These are phyloP conservation scores for Drosophila persimilis DNA, from an alignment of 1,140 invertebrate genomes.

Conservation along the genomic window DNA sequence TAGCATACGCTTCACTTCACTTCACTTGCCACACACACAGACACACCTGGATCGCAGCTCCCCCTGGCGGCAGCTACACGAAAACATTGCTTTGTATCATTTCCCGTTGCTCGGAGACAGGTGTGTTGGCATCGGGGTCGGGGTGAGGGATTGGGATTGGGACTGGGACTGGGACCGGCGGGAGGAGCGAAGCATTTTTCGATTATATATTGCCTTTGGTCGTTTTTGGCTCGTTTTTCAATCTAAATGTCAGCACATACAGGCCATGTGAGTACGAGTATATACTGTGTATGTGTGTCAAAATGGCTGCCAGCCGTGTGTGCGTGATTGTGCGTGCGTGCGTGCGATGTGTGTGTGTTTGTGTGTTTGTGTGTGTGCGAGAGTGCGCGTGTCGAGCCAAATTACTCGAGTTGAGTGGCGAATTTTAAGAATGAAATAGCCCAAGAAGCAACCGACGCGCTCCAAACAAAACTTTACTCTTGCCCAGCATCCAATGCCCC, in stretches of 20 bases:
- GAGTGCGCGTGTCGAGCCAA: slow-evolving; percentile 65
- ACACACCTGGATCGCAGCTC: slow-evolving; percentile 54
- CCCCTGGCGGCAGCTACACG: slow-evolving; percentile 54
- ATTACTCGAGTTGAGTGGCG: slow-evolving; percentile 72
- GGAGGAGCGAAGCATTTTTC: slow-evolving; percentile 39
- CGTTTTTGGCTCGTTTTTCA: slow-evolving; percentile 71
- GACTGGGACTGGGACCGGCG: background rate
- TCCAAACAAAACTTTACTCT: slow-evolving; percentile 53
- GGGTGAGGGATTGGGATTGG: background rate
- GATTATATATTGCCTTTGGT: slow-evolving; percentile 67
- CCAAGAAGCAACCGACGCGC: slow-evolving; percentile 66
- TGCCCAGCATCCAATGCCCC: slow-evolving; percentile 21
- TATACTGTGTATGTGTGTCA: slow-evolving; percentile 40
- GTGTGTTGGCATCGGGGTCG: no score
- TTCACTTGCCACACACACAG: slow-evolving; percentile 61
- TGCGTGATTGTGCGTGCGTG: slow-evolving; percentile 9
- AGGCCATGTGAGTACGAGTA: slow-evolving; percentile 41
- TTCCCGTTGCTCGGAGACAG: slow-evolving; percentile 36
- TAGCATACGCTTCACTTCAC: slow-evolving; percentile 74
- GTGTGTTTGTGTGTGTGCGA: slow-evolving; percentile 15
- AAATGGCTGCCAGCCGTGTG: slow-evolving; percentile 36
- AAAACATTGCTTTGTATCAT: slow-evolving; percentile 77
- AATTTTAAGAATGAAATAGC: slow-evolving; percentile 73
- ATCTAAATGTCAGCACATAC: slow-evolving; percentile 75
- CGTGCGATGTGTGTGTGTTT: background rate